These are phyloP conservation scores for Odiellus spinosus DNA, from an alignment of 2,888 invertebrate genomes.

Conservation along the genomic window DNA sequence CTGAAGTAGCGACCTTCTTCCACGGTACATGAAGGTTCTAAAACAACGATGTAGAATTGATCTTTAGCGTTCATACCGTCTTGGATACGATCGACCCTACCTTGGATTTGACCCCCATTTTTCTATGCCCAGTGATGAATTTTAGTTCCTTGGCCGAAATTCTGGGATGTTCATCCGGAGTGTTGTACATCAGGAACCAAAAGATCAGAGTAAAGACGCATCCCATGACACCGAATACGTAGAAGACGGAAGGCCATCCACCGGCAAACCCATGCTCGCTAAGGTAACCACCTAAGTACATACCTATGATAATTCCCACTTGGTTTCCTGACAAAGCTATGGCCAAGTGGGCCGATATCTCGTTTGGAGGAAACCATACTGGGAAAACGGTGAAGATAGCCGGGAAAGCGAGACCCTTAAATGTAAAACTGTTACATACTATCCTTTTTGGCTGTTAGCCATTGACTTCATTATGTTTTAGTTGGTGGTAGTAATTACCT, in stretches of 20 bases:
- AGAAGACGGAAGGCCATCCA: constrained; percentile 11
- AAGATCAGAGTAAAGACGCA: constrained; percentile 3
- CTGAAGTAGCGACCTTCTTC: no score
- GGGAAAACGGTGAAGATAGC: constrained; percentile 5
- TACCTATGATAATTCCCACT: constrained; percentile 2
- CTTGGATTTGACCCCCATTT: no score
- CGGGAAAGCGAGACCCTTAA: constrained; percentile 6
- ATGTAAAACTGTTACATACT: no score
- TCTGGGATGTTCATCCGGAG: constrained; percentile 1
- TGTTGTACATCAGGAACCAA: background rate
- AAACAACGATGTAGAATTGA: no score
- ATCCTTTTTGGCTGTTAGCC: no score
- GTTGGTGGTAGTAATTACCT: no score
- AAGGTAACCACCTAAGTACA: constrained; percentile 5
- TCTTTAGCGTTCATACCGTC: no score
- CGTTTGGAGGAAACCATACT: constrained; percentile 8
- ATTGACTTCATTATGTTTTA: no score
- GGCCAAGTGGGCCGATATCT: constrained; percentile 7
- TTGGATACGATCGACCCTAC: no score
- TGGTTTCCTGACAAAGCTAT: constrained; percentile 2
- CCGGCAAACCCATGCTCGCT: background rate
- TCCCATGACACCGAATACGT: background rate
- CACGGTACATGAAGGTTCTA: no score
- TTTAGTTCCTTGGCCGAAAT: no score
- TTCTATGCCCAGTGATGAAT: no score